Percentiles rank a stretch among this genome's conserved stretches.
Evolutionary conservation across 2,113 vertebrate species (phyloP).

Genomic region (Donacobius atricapilla): DNA sequence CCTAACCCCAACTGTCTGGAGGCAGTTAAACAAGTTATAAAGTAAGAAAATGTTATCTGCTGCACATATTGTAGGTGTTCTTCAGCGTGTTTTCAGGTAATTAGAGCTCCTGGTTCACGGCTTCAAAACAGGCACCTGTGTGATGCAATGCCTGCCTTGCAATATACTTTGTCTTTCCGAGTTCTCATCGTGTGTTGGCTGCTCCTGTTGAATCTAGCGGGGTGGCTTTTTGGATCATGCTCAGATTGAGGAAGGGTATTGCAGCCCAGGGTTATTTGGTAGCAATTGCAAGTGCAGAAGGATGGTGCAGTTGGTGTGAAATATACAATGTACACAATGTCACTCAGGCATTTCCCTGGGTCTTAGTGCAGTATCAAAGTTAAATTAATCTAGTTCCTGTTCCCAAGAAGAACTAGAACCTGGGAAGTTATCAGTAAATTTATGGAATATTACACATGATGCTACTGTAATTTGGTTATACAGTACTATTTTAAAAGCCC

Average conservation of each 20-base stretch:
- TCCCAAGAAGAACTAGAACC: background rate
- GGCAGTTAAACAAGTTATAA: background rate
- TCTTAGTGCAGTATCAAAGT: background rate
- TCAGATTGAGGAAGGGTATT: background rate
- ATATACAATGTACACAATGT: background rate
- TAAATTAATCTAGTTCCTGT: background rate
- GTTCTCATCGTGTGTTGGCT: accelerated
- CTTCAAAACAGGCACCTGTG: background rate
- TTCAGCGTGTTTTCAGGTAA: background rate
- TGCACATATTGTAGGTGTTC: background rate
- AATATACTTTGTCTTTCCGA: background rate
- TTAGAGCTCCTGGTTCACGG: background rate
- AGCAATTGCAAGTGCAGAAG: background rate
- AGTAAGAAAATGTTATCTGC: background rate
- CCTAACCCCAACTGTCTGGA: background rate
- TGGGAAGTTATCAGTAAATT: background rate
- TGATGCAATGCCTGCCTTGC: background rate
- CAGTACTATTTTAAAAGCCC: background rate
- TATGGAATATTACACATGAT: background rate
- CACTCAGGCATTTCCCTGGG: background rate
- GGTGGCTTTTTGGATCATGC: background rate
- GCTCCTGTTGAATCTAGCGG: background rate
- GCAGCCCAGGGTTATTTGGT: background rate
- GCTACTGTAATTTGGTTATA: background rate
- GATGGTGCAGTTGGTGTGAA: background rate